Evolutionary conservation across 2,888 invertebrate species (phyloP).

Genomic region (Plebejus melissa): DNA sequence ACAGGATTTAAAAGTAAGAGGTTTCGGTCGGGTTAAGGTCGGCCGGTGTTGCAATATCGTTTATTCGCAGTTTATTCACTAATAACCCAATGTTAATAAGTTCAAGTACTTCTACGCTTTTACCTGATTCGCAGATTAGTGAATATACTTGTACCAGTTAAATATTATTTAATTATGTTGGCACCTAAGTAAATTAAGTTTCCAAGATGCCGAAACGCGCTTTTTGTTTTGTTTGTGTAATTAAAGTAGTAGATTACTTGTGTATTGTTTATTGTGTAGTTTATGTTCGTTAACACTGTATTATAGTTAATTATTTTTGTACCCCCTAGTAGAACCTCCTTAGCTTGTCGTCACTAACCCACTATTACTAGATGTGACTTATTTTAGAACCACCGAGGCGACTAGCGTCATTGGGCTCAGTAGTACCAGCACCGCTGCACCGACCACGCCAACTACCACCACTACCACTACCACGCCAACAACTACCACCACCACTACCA

Average conservation of each 20-base stretch:
- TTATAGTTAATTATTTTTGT: neutral
- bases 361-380: slow-evolving; percentile 32
- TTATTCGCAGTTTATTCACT: slow-evolving; percentile 5
- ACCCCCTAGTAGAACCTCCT: neutral
- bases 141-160: neutral
- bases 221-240: neutral
- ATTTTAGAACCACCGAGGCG: slow-evolving; percentile 47
- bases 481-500: slow-evolving; percentile 51
- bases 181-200: neutral
- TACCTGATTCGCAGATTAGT: neutral
- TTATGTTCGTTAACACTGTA: neutral
- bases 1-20: slow-evolving; percentile 42
- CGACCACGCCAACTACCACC: slow-evolving; percentile 43
- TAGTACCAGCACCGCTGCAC: slow-evolving; percentile 54
- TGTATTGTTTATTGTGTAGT: slow-evolving; percentile 8
- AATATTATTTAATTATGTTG: neutral
- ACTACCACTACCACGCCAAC: slow-evolving; percentile 45
- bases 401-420: slow-evolving; percentile 53
- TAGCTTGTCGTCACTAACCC: slow-evolving; percentile 8
- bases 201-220: neutral
- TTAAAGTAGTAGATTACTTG: neutral
- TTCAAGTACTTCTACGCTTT: slow-evolving; percentile 27
- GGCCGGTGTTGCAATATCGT: slow-evolving; percentile 29
- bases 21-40: slow-evolving; percentile 43
- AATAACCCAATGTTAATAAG: slow-evolving; percentile 23